Evolutionary conservation across 2,797 vertebrate genomes (phyloP).

Genomic region (Euthynnus affinis): DNA sequence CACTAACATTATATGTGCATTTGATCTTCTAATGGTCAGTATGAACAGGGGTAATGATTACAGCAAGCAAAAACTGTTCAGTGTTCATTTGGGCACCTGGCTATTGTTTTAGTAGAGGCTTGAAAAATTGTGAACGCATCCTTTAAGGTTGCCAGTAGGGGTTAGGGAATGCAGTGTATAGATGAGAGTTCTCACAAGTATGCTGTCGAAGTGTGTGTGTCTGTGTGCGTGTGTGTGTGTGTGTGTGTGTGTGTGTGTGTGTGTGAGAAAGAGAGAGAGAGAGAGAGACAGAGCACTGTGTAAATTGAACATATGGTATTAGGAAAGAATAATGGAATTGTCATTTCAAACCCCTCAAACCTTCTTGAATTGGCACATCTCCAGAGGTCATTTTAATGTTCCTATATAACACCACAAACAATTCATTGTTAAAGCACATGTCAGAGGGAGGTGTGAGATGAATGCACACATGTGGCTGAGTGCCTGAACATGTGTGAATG

Average conservation of each 20-base stretch:
- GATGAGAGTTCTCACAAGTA: not conserved
- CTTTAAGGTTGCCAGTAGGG: not conserved
- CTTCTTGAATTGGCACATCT: slow-evolving; percentile 34
- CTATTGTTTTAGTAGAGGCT: no score
- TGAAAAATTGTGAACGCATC: no score
- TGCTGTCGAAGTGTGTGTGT: not conserved
- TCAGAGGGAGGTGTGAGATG: slow-evolving; percentile 24
- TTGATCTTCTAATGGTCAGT: no score
- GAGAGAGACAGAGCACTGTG: not conserved
- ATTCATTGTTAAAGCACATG: slow-evolving; percentile 30
- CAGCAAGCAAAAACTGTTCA: no score
- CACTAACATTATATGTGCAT: no score
- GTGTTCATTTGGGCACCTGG: no score
- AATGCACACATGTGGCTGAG: slow-evolving; percentile 2
- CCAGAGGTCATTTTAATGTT: slow-evolving; percentile 48
- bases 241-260: slow-evolving; percentile 8
- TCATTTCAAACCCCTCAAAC: slow-evolving; percentile 30
- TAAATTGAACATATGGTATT: slow-evolving; percentile 57
- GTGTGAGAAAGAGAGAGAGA: not conserved
- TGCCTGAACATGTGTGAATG: not conserved
- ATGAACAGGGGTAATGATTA: no score
- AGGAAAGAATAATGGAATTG: slow-evolving; percentile 50
- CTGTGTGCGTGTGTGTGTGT: slow-evolving; percentile 14
- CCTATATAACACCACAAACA: slow-evolving; percentile 44
- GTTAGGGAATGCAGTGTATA: not conserved